Conservation (phyloP, 30 jellyfish, hydroid and myxozoan genomes). For the Aurelia aurita complex sp. Pacific region DNA sequence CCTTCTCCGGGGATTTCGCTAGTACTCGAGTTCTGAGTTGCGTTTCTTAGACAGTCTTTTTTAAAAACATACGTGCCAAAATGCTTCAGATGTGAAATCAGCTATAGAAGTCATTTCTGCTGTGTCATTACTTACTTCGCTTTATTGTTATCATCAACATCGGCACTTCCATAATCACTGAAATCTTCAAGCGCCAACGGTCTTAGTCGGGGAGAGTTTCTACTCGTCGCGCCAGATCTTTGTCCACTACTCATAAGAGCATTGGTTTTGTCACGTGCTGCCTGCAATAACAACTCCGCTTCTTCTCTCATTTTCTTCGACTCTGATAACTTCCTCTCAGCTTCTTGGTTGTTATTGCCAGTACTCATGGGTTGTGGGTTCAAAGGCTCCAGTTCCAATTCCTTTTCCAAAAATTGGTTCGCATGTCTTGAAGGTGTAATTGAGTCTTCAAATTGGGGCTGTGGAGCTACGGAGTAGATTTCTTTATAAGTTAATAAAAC, state of each 20-base stretch:
- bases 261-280: slow-evolving; percentile 54
- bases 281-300: slow-evolving; percentile 36
- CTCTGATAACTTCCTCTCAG: slow-evolving; percentile 2
- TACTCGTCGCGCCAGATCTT: not conserved
- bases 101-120: too few species aligned
- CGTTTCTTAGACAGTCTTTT: too few species aligned
- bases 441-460: slow-evolving; percentile 3
- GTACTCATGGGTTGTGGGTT: slow-evolving; percentile 1
- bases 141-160: slow-evolving; percentile 40
- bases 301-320: slow-evolving; percentile 63
- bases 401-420: slow-evolving; percentile 5
- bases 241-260: slow-evolving; percentile 45
- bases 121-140: slow-evolving; percentile 16
- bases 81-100: too few species aligned
- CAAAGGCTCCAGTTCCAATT: slow-evolving; percentile 16
- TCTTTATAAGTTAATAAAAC: too few species aligned
- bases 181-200: slow-evolving; percentile 12
- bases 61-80: too few species aligned
- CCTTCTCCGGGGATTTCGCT: too few species aligned
- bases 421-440: not conserved
- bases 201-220: slow-evolving; percentile 34
- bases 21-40: too few species aligned
- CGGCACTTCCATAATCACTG: slow-evolving; percentile 56
- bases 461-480: not conserved
- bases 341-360: not conserved